Base-by-base conservation (phyloP, 2,888 invertebrate species). In the Apantesis nais region DNA sequence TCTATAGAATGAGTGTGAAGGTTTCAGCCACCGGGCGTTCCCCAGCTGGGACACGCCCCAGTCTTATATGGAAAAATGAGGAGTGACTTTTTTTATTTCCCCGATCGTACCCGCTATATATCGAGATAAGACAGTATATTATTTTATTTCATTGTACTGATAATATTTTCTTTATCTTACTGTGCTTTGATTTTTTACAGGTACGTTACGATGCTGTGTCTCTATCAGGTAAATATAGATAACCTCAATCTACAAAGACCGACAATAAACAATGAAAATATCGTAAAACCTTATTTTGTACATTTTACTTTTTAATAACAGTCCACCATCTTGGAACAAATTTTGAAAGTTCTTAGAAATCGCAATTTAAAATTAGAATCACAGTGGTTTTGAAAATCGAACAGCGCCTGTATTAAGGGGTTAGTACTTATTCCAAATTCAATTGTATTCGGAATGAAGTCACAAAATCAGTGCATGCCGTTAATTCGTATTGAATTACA, bases 401-500 rank as follows among this genome's bases (percentile, higher is more conserved):
- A 25, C 37, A 22, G 3, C 9, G 25, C 8, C 14, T n/a, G 39
- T 37, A 25, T 9, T 34, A 55, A 55, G 37, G 66, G 66, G 62
- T 55, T 37, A 52, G 16, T 16, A 58, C 58, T 48, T 39, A 68
- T 65, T 68, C 68, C 62, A 52, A 74, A 73, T 74, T 76, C 73
- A 69, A 74, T 41, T 31, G 60, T 62, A 72, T 68, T 78, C 62
- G 70, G 78, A 83, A 84, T 80, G 87, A 87, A 89, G 88, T 92
- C 89, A 90, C 88, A 86, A 52, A 78, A 75, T 76, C 69, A 78
- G 79, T 78, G 84, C 81, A 81, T 86, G 86, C 91, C 91, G 91
- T 92, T 94, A 94, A 95, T 94, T 93, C 93, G 87, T 94, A 95
- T 95, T 93, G 93, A 93, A 90, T 95, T 94, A 91, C 95, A 86